Percentiles rank a stretch among this genome's conserved stretches.
These are phyloP conservation scores for Oophaga sylvatica DNA, from an alignment of 2,797 vertebrate genomes.

Conservation along the genomic window DNA sequence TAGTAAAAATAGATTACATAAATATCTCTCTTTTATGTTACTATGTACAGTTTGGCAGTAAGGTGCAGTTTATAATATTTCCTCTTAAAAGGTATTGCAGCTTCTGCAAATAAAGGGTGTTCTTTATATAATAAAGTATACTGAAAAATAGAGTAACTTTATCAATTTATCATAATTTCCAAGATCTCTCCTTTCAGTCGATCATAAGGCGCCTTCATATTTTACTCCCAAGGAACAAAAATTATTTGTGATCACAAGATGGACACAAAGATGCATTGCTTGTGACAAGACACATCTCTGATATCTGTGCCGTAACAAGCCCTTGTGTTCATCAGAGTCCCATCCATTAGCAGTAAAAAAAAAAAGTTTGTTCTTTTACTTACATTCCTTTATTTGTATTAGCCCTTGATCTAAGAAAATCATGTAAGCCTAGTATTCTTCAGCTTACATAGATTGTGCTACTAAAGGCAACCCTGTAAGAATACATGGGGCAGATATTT, in stretches of 20 bases:
- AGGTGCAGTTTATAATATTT: conserved; percentile 48
- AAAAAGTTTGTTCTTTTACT: background rate
- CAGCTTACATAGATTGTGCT: background rate
- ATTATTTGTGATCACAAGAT: too few species aligned
- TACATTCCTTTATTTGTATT: background rate
- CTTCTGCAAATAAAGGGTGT: background rate
- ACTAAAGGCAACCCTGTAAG: background rate
- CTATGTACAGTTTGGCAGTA: conserved; percentile 43
- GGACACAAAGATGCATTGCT: background rate
- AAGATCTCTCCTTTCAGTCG: background rate
- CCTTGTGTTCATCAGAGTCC: background rate
- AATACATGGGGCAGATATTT: background rate
- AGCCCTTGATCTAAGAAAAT: background rate
- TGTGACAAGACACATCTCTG: background rate
- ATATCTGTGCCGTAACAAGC: background rate
- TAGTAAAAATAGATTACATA: conserved; percentile 16
- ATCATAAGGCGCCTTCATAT: background rate
- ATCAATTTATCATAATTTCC: background rate
- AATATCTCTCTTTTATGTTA: conserved; percentile 34
- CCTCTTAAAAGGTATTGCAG: background rate
- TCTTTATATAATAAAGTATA: background rate
- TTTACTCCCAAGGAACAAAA: too few species aligned
- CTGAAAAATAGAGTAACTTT: background rate
- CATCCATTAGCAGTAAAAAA: background rate
- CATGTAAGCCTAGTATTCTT: background rate